Conservation (phyloP, 2,113 vertebrate species). For the Lepus americanus region DNA sequence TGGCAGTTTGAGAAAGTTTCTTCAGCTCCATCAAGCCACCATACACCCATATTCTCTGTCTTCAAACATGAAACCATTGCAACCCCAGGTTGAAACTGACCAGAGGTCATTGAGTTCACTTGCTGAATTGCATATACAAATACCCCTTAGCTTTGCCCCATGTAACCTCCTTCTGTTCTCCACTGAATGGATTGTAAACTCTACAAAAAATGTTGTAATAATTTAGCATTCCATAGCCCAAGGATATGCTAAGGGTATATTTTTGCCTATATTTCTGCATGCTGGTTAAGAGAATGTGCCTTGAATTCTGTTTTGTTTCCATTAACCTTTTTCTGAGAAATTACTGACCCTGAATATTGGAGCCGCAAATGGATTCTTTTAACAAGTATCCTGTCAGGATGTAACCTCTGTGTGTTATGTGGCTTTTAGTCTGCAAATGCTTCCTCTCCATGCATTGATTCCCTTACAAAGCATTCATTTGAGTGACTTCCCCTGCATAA, state of each 20-base stretch:
- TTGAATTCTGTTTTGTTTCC: slow-evolving; percentile 78
- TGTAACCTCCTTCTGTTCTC: not conserved
- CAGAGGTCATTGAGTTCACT: not conserved
- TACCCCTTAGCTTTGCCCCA: too few species aligned
- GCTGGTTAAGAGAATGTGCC: slow-evolving; percentile 61
- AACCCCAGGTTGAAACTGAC: not conserved
- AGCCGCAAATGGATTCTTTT: slow-evolving; percentile 72
- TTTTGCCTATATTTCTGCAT: slow-evolving; percentile 64
- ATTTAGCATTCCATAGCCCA: slow-evolving; percentile 40
- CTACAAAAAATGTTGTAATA: slow-evolving; percentile 38
- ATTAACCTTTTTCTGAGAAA: slow-evolving; percentile 82
- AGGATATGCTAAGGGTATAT: slow-evolving; percentile 28
- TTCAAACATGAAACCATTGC: not conserved
- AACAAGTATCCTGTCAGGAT: slow-evolving; percentile 71
- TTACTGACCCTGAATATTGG: slow-evolving; percentile 72
- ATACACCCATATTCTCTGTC: not conserved
- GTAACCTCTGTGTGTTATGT: slow-evolving; percentile 41
- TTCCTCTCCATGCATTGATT: slow-evolving; percentile 72
- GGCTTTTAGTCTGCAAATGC: slow-evolving; percentile 68
- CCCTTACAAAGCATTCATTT: slow-evolving; percentile 69
- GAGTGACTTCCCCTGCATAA: slow-evolving; percentile 40
- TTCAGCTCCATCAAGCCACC: not conserved
- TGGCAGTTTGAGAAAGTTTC: slow-evolving; percentile 14
- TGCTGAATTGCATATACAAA: not conserved
- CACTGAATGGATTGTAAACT: not conserved